phyloP scores from a whole-genome alignment of 2,113 vertebrate species.

The Psilopogon haemacephalus region DNA sequence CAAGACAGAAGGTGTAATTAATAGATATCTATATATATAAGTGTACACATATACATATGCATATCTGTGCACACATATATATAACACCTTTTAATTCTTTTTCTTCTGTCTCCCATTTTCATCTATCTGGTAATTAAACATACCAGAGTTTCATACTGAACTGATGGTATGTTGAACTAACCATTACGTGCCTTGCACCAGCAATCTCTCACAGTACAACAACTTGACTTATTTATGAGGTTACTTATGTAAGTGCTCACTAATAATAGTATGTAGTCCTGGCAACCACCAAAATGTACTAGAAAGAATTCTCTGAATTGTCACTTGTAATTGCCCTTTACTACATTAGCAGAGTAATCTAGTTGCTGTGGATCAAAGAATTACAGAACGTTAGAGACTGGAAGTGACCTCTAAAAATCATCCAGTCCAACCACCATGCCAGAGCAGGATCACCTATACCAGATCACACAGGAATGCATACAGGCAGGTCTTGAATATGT shows the following conservation, averaged over 20 bases:
- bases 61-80: accelerated
- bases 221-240: background rate
- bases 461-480: no score
- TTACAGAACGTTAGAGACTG: no score
- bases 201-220: background rate
- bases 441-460: no score
- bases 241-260: background rate
- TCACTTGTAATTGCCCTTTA: background rate
- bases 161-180: background rate
- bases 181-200: background rate
- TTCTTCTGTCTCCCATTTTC: background rate
- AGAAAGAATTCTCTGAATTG: background rate
- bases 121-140: background rate
- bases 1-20: background rate
- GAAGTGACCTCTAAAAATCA: no score
- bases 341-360: background rate
- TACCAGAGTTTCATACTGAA: background rate
- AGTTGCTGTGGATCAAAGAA: background rate
- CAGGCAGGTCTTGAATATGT: no score
- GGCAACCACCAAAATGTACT: background rate
- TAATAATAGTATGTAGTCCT: background rate
- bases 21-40: background rate
- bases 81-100: background rate
- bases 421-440: no score
- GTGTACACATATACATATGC: no score